These are phyloP conservation scores for Acleris laterana DNA, from an alignment of 2,888 invertebrate genomes.

Conservation along the genomic window DNA sequence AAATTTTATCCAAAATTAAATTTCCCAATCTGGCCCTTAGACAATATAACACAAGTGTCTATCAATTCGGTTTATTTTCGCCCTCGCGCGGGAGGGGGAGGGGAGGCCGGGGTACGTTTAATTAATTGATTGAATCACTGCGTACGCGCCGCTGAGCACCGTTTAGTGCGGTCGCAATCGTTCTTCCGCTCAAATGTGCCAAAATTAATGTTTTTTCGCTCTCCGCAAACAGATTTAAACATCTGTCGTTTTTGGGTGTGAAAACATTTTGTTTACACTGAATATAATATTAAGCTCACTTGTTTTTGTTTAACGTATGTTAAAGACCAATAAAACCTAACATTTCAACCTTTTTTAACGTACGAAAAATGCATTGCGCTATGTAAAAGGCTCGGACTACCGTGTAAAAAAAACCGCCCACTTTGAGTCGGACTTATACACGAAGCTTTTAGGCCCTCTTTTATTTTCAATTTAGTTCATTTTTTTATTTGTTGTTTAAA, in stretches of 20 bases:
- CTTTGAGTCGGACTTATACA: no score
- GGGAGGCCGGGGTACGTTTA: conserved; percentile 22
- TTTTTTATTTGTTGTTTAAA: no score
- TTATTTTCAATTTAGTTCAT: no score
- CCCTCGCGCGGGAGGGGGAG: background rate
- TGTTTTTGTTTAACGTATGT: no score
- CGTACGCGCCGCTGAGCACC: conserved; percentile 25
- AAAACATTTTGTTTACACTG: no score
- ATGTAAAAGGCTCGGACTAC: no score
- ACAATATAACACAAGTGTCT: conserved; percentile 29
- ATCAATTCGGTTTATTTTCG: conserved; percentile 28
- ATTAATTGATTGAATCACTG: conserved; percentile 40
- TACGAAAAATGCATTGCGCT: no score
- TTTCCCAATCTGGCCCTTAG: conserved; percentile 31
- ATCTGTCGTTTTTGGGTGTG: conserved; percentile 17
- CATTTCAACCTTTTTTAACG: no score
- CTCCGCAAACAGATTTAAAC: conserved; percentile 18
- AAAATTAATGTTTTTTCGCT: conserved; percentile 30
- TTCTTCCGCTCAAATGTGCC: conserved; percentile 33
- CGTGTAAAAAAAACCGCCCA: no score
- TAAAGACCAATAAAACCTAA: no score
- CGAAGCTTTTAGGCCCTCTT: no score
- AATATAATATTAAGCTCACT: no score
- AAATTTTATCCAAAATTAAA: conserved; percentile 31
- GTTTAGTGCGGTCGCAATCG: conserved; percentile 24